A percentile compares a stretch with the other conserved stretches of the same genome.
Evolutionary conservation across 2,113 vertebrate species (phyloP).

Genomic region (Leptodactylus fuscus): DNA sequence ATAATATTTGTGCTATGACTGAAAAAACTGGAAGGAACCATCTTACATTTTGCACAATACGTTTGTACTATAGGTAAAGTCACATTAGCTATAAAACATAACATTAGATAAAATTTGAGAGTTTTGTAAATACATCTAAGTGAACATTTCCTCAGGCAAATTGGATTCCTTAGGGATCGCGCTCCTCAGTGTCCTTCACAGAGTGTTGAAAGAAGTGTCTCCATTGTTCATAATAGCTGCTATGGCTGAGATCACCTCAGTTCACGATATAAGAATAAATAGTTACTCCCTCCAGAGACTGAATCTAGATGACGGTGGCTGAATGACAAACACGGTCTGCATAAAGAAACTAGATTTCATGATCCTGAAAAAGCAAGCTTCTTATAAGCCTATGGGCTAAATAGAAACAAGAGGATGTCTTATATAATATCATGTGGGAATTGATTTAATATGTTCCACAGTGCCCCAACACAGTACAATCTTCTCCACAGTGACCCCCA

Average conservation of each 20-base stretch:
- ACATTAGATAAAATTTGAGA: not conserved
- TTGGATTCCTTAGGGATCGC: not conserved
- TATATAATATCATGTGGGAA: no score
- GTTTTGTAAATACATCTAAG: not conserved
- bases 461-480: no score
- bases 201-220: not conserved
- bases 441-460: no score
- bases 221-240: not conserved
- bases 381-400: not conserved
- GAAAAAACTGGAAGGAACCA: no score
- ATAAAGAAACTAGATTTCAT: not conserved
- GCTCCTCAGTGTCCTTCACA: not conserved
- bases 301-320: not conserved
- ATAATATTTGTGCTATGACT: no score
- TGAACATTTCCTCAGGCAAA: not conserved
- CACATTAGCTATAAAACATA: not conserved
- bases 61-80: no score
- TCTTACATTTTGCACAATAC: no score
- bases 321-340: not conserved
- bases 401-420: no score
- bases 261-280: not conserved
- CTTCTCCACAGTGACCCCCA: no score
- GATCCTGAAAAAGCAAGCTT: not conserved
- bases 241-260: not conserved
- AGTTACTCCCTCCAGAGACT: not conserved